A percentile compares a stretch with the other conserved stretches of the same genome.
Conservation (phyloP, 2,888 invertebrate species). For the Epinotia brunnichana region DNA sequence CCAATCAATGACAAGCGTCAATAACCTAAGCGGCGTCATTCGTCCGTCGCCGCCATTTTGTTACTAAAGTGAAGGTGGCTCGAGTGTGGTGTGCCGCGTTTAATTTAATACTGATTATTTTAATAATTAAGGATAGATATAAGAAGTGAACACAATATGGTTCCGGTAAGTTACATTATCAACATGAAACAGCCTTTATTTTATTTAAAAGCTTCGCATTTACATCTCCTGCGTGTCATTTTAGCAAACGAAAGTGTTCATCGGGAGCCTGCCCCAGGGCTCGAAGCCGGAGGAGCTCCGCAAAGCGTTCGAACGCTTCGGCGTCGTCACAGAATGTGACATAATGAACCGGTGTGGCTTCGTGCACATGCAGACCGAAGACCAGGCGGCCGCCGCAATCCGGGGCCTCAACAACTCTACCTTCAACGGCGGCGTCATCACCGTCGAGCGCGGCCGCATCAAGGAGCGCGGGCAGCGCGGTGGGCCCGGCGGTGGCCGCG, state of each 20-base stretch:
- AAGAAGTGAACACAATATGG: slow-evolving; percentile 59
- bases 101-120: slow-evolving; percentile 43
- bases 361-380: slow-evolving; percentile 93
- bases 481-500: slow-evolving; percentile 72
- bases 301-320: slow-evolving; percentile 92
- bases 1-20: slow-evolving; percentile 32
- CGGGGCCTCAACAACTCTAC: slow-evolving; percentile 90
- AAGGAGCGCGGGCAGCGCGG: slow-evolving; percentile 86
- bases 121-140: slow-evolving; percentile 46
- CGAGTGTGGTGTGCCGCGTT: slow-evolving; percentile 32
- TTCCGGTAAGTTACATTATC: slow-evolving; percentile 70
- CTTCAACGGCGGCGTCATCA: slow-evolving; percentile 92
- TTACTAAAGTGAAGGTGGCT: slow-evolving; percentile 42
- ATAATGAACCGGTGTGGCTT: slow-evolving; percentile 97
- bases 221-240: slow-evolving; percentile 51
- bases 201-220: not conserved
- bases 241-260: slow-evolving; percentile 94
- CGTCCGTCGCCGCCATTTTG: slow-evolving; percentile 54
- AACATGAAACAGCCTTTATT: slow-evolving; percentile 35
- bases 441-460: slow-evolving; percentile 92
- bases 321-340: slow-evolving; percentile 95
- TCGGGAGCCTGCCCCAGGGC: slow-evolving; percentile 94
- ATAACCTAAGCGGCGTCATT: slow-evolving; percentile 40
- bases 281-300: slow-evolving; percentile 92
- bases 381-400: slow-evolving; percentile 92